Percentiles rank a stretch among this genome's conserved stretches.
These are phyloP conservation scores for Hapalemur alaotrensis DNA, from an alignment of 2,797 vertebrate genomes.

Conservation along the genomic window DNA sequence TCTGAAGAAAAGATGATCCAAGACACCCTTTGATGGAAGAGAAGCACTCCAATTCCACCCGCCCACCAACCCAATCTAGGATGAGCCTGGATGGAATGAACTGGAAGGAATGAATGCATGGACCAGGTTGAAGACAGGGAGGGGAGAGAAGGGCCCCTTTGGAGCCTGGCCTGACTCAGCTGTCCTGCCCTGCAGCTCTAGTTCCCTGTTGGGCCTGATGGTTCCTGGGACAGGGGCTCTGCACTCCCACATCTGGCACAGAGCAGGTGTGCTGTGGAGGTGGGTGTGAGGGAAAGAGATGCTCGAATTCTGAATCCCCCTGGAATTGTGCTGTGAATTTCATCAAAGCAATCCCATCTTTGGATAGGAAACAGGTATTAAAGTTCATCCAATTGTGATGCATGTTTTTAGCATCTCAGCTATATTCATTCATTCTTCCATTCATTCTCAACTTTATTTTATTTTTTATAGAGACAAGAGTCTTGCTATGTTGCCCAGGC, in stretches of 20 bases:
- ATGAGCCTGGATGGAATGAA: neutral
- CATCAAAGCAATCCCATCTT: neutral
- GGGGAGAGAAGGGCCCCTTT: no score
- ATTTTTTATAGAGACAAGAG: neutral
- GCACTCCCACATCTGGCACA: no score
- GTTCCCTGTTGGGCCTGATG: neutral
- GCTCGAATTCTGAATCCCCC: neutral
- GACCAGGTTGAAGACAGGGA: neutral
- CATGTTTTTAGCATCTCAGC: neutral
- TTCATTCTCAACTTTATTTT: neutral
- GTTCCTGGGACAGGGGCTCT: neutral
- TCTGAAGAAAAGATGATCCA: neutral
- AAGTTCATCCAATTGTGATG: neutral
- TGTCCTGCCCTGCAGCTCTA: fast-evolving
- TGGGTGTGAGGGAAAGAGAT: neutral
- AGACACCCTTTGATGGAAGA: neutral
- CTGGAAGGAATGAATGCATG: neutral
- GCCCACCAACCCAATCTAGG: no score
- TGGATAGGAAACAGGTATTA: neutral
- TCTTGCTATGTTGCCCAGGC: neutral
- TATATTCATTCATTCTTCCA: neutral
- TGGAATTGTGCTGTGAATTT: neutral
- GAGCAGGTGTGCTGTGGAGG: neutral
- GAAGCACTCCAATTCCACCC: neutral
- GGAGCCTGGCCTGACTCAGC: neutral